A percentile compares a stretch with the other conserved stretches of the same genome.
phyloP scores from a whole-genome alignment of 1,140 invertebrate genomes.

The Aphelenchoides besseyi region DNA sequence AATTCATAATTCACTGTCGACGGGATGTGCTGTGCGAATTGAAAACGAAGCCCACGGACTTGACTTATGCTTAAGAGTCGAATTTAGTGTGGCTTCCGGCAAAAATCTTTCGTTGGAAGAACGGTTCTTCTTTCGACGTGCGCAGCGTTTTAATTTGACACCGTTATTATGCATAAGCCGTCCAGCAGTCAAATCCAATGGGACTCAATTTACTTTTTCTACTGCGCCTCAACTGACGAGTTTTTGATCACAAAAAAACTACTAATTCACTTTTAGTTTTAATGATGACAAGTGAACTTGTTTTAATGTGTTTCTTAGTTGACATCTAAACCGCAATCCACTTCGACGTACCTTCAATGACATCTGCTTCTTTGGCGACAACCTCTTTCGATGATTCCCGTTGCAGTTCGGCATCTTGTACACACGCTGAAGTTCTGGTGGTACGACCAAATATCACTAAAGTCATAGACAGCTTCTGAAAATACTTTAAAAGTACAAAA shows the following conservation, averaged over 20 bases:
- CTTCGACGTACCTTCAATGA: not conserved
- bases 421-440: too few species aligned
- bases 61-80: not conserved
- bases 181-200: not conserved
- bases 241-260: too few species aligned
- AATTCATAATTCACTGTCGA: not conserved
- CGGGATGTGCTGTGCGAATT: not conserved
- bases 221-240: too few species aligned
- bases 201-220: conserved; percentile 1
- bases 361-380: not conserved
- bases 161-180: not conserved
- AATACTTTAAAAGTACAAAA: not conserved
- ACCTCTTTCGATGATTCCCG: not conserved
- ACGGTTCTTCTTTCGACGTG: too few species aligned
- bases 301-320: too few species aligned
- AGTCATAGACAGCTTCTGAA: too few species aligned
- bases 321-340: too few species aligned
- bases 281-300: too few species aligned
- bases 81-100: not conserved
- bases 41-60: not conserved
- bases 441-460: too few species aligned
- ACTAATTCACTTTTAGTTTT: too few species aligned
- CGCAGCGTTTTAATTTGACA: not conserved
- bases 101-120: not conserved
- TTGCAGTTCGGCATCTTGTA: not conserved